Percentiles rank a stretch among this genome's conserved stretches.
phyloP scores from a whole-genome alignment of 2,113 vertebrate species.

The Xenopus laevis region DNA sequence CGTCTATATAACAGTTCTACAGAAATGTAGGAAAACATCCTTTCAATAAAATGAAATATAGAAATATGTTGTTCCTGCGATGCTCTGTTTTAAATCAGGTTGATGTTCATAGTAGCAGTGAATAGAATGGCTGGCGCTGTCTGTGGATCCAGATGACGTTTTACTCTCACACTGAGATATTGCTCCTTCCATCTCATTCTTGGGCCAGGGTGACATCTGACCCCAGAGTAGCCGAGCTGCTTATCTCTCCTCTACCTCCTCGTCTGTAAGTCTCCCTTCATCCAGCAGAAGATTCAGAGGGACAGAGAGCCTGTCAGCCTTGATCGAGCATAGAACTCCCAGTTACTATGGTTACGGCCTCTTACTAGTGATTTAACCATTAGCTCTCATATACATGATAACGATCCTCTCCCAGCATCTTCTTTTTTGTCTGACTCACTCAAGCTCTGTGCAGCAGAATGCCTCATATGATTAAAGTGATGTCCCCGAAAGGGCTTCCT shows the following conservation, averaged over 20 bases:
- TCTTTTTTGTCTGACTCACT: constrained; percentile 10
- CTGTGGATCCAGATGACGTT: not conserved
- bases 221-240: not conserved
- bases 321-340: constrained; percentile 13
- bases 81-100: too few species aligned
- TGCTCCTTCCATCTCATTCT: not conserved
- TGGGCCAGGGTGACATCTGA: constrained; percentile 16
- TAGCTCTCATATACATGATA: constrained; percentile 37
- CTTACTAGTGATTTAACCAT: constrained; percentile 31
- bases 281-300: constrained; percentile 21
- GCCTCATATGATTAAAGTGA: constrained; percentile 32
- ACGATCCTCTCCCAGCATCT: constrained; percentile 28
- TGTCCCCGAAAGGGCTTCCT: constrained; percentile 23
- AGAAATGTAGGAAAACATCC: too few species aligned
- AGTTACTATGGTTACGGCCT: constrained; percentile 38
- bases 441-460: constrained; percentile 7
- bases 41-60: too few species aligned
- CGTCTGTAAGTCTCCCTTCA: constrained; percentile 20
- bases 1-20: too few species aligned
- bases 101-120: too few species aligned
- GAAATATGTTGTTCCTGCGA: too few species aligned
- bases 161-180: not conserved
- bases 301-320: constrained; percentile 19
- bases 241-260: not conserved
- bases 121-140: not conserved